Base-by-base conservation (phyloP, 1,140 invertebrate genomes). In the Bacillus rossius region DNA sequence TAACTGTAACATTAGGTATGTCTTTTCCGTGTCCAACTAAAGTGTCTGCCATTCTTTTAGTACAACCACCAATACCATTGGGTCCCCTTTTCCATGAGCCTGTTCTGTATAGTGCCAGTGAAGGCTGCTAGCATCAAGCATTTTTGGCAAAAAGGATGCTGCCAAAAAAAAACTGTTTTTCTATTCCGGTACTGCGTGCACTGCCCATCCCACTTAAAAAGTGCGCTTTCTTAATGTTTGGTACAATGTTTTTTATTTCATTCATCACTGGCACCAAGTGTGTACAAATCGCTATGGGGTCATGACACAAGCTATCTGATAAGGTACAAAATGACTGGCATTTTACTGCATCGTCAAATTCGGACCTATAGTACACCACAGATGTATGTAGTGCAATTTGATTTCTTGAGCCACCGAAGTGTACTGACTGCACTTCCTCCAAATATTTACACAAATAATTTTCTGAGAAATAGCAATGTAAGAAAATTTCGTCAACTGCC, bases 261-360 rank as follows among this genome's bases (percentile, higher is more conserved):
- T 61, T 48, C 10, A 64, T 37, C 1, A 65, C 13, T 38, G 59
- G 61, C 8, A 16, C 54, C n/a, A 65, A 29, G 43, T 63, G 59
- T 34, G 56, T 61, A 41, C 56, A 52, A 25, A 65, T 60, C 26
- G 64, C 59, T 13, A 54, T 17, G n/a, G 50, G 42, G 53, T 65
- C 64, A 38, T 64, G 59, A 48, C 50, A 40, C 25, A 63, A 22
- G 16, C 56, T 59, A 20, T 23, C 2, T 22, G 62, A 65, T 42
- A 51, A n/a, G 22, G 59, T 65, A 23, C 52, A 63, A 60, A 65
- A 65, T 45, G 53, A 54, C 17, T 60, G 43, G 29, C 29, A 10
- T 45, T 45, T 45, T 45, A 19, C 43, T 45, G 23, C 17, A 20
- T 45, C 23, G 17, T 25, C 43, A 20, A 5, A 19, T 45, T 45